These are phyloP conservation scores for Aplidium turbinatum DNA, from an alignment of 23 tunicate species.

Conservation along the genomic window DNA sequence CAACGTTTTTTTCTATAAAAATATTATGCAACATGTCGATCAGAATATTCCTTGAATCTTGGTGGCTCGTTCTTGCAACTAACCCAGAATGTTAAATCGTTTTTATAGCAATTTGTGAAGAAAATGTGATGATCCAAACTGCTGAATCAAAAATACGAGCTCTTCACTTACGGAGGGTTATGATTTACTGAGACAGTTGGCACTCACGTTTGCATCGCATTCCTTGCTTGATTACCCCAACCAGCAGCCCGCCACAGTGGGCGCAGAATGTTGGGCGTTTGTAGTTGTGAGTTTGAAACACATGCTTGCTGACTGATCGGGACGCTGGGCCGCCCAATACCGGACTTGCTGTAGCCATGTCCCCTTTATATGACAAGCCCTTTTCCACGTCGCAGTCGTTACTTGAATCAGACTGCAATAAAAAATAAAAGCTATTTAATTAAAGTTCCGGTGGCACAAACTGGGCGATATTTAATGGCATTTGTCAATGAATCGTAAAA, in stretches of 20 bases:
- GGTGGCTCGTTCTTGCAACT: no score
- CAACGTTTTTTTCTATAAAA: no score
- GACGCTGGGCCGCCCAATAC: background rate
- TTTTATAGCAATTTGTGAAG: background rate
- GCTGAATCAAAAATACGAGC: background rate
- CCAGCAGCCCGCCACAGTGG: slow-evolving; percentile 85
- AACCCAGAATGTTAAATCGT: no score
- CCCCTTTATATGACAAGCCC: no score
- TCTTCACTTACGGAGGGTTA: background rate
- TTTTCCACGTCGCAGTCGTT: background rate
- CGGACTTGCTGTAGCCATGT: background rate
- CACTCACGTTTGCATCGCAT: slow-evolving; percentile 87
- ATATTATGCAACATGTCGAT: no score
- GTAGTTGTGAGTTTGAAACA: slow-evolving; percentile 82
- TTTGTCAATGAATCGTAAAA: no score
- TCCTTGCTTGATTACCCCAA: slow-evolving; percentile 94
- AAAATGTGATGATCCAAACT: background rate
- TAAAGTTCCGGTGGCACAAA: no score
- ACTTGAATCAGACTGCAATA: background rate
- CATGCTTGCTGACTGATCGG: slow-evolving; percentile 51
- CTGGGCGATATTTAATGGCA: no score
- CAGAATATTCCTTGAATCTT: no score
- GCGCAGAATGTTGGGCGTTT: slow-evolving; percentile 96
- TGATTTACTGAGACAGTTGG: background rate
- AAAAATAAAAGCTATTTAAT: no score